Base-by-base conservation (phyloP, 2,888 invertebrate species). In the Drosophila cognata region DNA sequence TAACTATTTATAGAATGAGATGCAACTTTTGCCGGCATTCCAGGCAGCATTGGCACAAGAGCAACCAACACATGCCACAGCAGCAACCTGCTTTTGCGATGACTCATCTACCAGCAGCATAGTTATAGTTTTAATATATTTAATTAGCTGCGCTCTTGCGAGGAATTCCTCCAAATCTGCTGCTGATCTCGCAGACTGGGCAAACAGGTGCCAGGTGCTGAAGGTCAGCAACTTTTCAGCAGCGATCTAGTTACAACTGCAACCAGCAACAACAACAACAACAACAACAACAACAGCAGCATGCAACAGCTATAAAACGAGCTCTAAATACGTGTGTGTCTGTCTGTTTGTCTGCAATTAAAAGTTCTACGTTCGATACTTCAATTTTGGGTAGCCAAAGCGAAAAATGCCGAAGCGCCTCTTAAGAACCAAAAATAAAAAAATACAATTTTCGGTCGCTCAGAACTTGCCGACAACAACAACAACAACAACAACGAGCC, bases 1-100 rank as follows among this genome's bases (percentile, higher is more conserved):
- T 90, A 90, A 90, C 84, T 84, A 84, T 84, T 84, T 85, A 90
- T 84, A 84, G 88, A 79, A 72, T 64, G 77, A 82, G 79, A 64
- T 61, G 75, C 79, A 71, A 64, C 63, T 56, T 61, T 56, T 62
- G 66, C 67, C 72, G 71, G 83, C 84, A 86, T 90, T 86, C 88
- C 90, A 79, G 76, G 62, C 68, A 74, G 57, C 68, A 62, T 59
- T 35, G 21, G 28, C 52, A 53, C 68, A 70, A n/a, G 61, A 60
- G 48, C 71, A 67, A 48, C 74, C 71, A 66, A 48, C 71, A 58
- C 46, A 46, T 25, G 52, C 70, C 70, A 25, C 73, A 56, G 41
- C 29, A 41, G 64, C 77, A 69, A 71, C 67, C 74, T 70, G 87
- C 84, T 55, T 56, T 28, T 73, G 56, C 70, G 63, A 64, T 75